Evolutionary conservation across 2,113 vertebrate genomes (phyloP).

Genomic region (Anoura caudifer): DNA sequence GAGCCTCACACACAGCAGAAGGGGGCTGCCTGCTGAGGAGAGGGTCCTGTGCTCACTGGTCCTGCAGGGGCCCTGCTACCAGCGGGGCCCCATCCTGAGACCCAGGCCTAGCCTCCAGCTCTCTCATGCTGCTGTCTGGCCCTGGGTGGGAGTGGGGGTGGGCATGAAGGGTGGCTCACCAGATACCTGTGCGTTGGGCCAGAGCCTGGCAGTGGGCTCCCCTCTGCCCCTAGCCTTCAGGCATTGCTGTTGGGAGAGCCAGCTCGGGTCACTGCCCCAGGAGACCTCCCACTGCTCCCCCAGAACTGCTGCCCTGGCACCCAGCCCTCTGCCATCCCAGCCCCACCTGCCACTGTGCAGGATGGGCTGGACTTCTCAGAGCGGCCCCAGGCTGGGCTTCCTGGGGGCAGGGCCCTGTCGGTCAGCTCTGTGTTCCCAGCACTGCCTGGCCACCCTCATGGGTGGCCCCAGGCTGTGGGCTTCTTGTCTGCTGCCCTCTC

Average conservation of each 20-base stretch:
- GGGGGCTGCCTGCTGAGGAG: background rate
- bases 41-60: too few relatives aligned
- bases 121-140: background rate
- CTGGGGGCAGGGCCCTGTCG: background rate
- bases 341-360: background rate
- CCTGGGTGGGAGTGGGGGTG: background rate
- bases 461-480: background rate
- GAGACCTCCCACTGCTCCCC: background rate
- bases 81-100: too few relatives aligned
- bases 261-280: background rate
- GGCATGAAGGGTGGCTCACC: background rate
- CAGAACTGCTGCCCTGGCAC: background rate
- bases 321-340: background rate
- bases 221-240: background rate
- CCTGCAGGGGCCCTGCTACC: too few relatives aligned
- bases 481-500: background rate
- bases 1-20: background rate
- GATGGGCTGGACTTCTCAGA: background rate
- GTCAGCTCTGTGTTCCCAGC: too few relatives aligned
- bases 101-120: too few relatives aligned
- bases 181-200: rapidly evolving
- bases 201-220: background rate
- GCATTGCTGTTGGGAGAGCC: background rate
- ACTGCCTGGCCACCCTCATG: too few relatives aligned
- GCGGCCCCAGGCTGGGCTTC: background rate